Conservation (phyloP, 2,113 vertebrate species). For the Oostethus manadensis region DNA sequence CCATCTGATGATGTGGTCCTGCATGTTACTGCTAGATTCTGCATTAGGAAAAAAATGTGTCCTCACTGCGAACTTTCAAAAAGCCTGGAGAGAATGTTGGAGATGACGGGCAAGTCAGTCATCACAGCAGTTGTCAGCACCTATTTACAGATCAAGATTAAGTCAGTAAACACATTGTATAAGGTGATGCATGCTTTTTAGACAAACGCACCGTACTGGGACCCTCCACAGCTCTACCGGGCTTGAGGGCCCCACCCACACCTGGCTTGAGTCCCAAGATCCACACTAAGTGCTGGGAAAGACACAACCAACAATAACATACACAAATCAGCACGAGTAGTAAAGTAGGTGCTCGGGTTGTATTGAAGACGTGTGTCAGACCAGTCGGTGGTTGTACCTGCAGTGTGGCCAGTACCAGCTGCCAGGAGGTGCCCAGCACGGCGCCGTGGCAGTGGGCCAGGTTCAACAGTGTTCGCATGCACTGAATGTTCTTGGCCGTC, state of each 20-base stretch:
- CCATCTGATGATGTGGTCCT: too few species aligned
- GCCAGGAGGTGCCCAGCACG: conserved; percentile 95
- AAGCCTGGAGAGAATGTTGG: conserved; percentile 93
- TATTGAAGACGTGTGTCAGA: neutral
- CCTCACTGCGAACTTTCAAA: conserved; percentile 99
- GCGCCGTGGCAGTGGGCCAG: conserved; percentile 95
- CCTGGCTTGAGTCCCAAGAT: conserved; percentile 94
- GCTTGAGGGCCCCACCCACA: conserved; percentile 89
- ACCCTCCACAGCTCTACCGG: conserved; percentile 93
- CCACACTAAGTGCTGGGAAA: conserved; percentile 93
- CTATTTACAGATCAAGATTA: conserved; percentile 60
- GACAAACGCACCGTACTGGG: conserved; percentile 88
- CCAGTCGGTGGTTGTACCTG: conserved; percentile 75
- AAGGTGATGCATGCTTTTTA: neutral
- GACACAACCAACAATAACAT: neutral
- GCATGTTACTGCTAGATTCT: neutral
- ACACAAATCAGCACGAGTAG: neutral
- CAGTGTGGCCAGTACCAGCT: conserved; percentile 93
- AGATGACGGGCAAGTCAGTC: conserved; percentile 96
- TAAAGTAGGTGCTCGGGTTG: neutral
- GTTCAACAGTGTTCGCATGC: conserved; percentile 94
- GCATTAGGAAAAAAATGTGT: neutral
- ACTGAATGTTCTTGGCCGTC: conserved; percentile 98
- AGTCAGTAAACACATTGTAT: neutral
- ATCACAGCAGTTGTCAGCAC: conserved; percentile 98